Conservation (phyloP, 2,888 invertebrate species). For the Sarcophaga caerulescens region DNA sequence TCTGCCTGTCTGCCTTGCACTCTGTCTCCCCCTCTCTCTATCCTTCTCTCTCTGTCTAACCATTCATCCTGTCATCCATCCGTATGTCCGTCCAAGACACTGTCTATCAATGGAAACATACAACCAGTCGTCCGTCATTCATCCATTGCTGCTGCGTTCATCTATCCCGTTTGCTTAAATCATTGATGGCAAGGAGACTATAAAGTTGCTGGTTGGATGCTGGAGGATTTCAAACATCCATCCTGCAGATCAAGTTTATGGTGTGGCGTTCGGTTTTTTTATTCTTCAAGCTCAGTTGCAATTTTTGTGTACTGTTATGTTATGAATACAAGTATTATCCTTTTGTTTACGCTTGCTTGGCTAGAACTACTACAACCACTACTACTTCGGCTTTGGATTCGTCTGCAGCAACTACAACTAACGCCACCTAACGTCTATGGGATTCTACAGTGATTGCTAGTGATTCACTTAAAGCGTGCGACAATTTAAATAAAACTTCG, state of each 20-base stretch:
- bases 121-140: slow-evolving; percentile 20
- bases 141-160: background rate
- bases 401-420: too few relatives aligned
- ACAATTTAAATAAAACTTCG: slow-evolving; percentile 59
- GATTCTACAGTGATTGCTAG: slow-evolving; percentile 30
- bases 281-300: slow-evolving; percentile 65
- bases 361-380: slow-evolving; percentile 39
- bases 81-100: slow-evolving; percentile 24
- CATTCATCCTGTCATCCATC: slow-evolving; percentile 31
- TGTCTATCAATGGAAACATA: slow-evolving; percentile 17
- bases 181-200: slow-evolving; percentile 33
- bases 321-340: slow-evolving; percentile 69
- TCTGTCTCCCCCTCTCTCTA: too few relatives aligned
- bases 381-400: too few relatives aligned
- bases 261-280: slow-evolving; percentile 7
- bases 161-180: slow-evolving; percentile 26
- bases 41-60: background rate
- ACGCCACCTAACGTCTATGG: too few relatives aligned
- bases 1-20: slow-evolving; percentile 6
- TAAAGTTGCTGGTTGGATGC: slow-evolving; percentile 29
- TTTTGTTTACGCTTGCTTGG: slow-evolving; percentile 68
- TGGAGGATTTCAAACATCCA: slow-evolving; percentile 32
- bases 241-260: slow-evolving; percentile 38
- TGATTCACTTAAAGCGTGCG: slow-evolving; percentile 67
- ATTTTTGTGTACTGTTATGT: slow-evolving; percentile 54